Percentiles rank a stretch among this genome's conserved stretches.
Evolutionary conservation across 2,113 vertebrate species (phyloP).

Genomic region (Zootoca vivipara): DNA sequence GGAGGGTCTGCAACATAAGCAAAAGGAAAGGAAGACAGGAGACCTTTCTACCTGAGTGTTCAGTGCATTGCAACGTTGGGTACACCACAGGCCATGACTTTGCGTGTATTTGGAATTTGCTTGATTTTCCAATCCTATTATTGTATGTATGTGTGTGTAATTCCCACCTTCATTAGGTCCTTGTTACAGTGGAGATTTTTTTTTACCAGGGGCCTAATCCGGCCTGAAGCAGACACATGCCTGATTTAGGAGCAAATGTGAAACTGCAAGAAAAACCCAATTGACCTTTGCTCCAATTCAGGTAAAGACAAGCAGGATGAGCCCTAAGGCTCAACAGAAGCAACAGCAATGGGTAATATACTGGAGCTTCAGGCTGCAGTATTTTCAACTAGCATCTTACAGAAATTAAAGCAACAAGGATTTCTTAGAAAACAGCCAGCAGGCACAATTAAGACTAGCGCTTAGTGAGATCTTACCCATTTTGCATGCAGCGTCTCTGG

Average conservation of each 20-base stretch:
- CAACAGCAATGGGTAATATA: too few relatives aligned
- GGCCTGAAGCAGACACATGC: not conserved
- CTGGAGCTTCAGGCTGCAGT: not conserved
- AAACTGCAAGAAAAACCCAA: too few relatives aligned
- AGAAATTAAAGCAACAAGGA: not conserved
- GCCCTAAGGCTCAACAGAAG: constrained; percentile 20
- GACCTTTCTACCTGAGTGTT: too few relatives aligned
- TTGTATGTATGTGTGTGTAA: not conserved
- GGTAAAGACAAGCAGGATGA: not conserved
- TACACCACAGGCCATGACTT: too few relatives aligned
- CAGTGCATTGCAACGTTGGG: too few relatives aligned
- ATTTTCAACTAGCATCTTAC: not conserved
- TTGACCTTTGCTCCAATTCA: too few relatives aligned
- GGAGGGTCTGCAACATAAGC: too few relatives aligned
- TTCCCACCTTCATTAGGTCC: not conserved
- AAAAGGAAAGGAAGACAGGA: too few relatives aligned
- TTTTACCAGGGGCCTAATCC: too few relatives aligned
- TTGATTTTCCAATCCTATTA: not conserved
- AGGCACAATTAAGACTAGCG: constrained; percentile 58
- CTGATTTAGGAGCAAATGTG: too few relatives aligned
- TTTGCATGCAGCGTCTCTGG: constrained; percentile 48
- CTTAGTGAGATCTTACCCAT: constrained; percentile 33
- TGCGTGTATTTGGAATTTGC: too few relatives aligned
- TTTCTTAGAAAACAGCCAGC: constrained; percentile 49
- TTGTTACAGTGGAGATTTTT: not conserved